A percentile compares a stretch with the other conserved stretches of the same genome.
Conservation (phyloP, 92 coral and sea anemone species). For the Zoanthus sansibaricus region DNA sequence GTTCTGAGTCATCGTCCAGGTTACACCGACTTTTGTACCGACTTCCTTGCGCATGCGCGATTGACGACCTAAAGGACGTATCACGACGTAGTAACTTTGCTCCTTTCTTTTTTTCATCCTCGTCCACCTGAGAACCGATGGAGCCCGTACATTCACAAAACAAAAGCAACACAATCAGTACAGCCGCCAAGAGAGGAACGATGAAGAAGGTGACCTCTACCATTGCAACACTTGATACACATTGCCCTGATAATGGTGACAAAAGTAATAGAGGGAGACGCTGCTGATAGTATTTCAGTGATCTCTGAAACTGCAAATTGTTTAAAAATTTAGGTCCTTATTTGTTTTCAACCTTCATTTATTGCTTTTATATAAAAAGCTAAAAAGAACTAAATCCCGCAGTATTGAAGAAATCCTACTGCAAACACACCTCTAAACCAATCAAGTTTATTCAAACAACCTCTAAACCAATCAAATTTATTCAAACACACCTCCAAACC, state of each 20-base stretch:
- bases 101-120: not conserved
- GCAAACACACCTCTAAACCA: too few species aligned
- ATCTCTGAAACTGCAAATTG: not conserved
- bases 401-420: too few species aligned
- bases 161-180: slow-evolving; percentile 16
- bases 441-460: too few species aligned
- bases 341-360: too few species aligned
- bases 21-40: not conserved
- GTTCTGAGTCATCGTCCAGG: not conserved
- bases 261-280: not conserved
- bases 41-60: not conserved
- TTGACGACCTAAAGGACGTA: not conserved
- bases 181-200: slow-evolving; percentile 18
- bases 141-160: slow-evolving; percentile 36
- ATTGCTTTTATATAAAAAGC: too few species aligned
- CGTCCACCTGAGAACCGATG: not conserved
- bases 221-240: not conserved
- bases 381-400: too few species aligned
- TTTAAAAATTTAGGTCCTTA: too few species aligned
- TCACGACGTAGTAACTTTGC: slow-evolving; percentile 21
- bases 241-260: not conserved
- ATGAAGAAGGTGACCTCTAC: not conserved
- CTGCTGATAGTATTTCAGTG: not conserved
- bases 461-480: too few species aligned
- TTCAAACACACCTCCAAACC: too few species aligned